Evolutionary conservation across 2,888 invertebrate genomes (phyloP).

Genomic region (Dasypogon diadema): DNA sequence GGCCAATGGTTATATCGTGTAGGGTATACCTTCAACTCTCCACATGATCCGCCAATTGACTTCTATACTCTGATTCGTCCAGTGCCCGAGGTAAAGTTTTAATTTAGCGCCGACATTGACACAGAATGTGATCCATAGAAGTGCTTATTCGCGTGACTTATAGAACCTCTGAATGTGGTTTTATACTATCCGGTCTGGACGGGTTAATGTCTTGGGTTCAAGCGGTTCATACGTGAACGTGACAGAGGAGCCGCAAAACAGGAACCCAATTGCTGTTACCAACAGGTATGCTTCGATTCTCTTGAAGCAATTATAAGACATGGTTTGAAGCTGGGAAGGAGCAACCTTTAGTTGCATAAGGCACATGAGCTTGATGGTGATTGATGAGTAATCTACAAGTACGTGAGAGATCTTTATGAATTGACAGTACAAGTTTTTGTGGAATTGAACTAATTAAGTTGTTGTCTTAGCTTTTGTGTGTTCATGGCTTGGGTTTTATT

Average conservation of each 20-base stretch:
- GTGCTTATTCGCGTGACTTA: slow-evolving; percentile 7
- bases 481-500: too few species aligned
- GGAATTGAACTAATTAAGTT: too few species aligned
- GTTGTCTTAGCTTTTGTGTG: too few species aligned
- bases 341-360: not conserved
- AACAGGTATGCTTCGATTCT: not conserved
- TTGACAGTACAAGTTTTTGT: too few species aligned
- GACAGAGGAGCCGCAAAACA: not conserved
- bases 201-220: not conserved
- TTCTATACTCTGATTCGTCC: not conserved
- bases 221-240: not conserved
- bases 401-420: too few species aligned
- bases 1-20: not conserved
- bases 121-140: slow-evolving; percentile 6
- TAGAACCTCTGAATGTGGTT: not conserved
- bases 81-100: slow-evolving; percentile 5
- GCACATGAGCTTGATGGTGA: not conserved
- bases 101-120: slow-evolving; percentile 17
- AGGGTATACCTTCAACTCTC: not conserved
- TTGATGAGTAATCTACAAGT: not conserved
- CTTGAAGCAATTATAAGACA: not conserved
- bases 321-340: not conserved
- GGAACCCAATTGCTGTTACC: not conserved
- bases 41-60: slow-evolving; percentile 1
- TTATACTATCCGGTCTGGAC: not conserved